Conservation (phyloP, 2,888 invertebrate genomes). For the Nomada flava region DNA sequence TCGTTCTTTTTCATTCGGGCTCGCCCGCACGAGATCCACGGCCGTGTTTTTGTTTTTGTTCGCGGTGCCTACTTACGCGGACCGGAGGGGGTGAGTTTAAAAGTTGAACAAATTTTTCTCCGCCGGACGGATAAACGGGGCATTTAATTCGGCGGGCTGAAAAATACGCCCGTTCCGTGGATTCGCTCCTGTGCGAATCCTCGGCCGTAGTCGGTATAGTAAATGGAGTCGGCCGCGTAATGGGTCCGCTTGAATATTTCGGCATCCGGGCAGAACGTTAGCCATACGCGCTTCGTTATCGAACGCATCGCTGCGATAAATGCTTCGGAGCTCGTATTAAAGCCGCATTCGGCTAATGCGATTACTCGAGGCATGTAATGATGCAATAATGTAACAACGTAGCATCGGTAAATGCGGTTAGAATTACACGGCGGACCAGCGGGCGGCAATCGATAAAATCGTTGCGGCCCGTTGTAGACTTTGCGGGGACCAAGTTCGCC, state of each 20-base stretch:
- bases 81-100: conserved; percentile 22
- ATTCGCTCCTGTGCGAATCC: too few relatives aligned
- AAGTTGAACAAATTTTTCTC: conserved; percentile 32
- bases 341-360: conserved; percentile 69
- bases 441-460: conserved; percentile 59
- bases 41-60: conserved; percentile 18
- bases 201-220: not conserved
- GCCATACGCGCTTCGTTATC: conserved; percentile 65
- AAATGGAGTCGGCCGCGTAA: conserved; percentile 37
- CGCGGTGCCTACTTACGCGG: conserved; percentile 21
- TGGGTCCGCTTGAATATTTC: conserved; percentile 53
- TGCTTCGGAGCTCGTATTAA: conserved; percentile 62
- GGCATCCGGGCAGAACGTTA: conserved; percentile 31
- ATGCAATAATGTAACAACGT: conserved; percentile 67
- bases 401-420: conserved; percentile 66
- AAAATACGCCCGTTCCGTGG: not conserved
- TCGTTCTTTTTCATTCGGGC: conserved; percentile 5
- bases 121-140: conserved; percentile 18
- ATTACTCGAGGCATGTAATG: conserved; percentile 68
- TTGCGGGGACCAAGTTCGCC: not conserved
- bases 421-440: conserved; percentile 54
- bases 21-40: conserved; percentile 17
- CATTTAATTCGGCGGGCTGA: conserved; percentile 27
- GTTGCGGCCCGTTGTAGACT: not conserved
- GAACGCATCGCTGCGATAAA: conserved; percentile 68